phyloP scores from a whole-genome alignment of 2,113 vertebrate genomes.

The Puffinus mauretanicus region DNA sequence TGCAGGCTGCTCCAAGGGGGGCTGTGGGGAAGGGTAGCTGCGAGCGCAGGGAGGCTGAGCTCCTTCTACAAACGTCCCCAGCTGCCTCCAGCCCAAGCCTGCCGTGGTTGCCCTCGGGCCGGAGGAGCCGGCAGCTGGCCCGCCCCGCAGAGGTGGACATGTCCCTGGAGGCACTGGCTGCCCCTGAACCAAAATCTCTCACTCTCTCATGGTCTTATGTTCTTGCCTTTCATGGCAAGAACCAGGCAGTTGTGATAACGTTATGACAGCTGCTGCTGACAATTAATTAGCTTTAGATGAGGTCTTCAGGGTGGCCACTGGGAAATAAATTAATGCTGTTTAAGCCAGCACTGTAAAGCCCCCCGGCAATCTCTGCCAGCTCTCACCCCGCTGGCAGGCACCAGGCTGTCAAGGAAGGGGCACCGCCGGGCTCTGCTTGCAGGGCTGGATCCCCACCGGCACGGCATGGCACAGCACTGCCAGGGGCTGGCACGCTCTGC shows the following conservation, averaged over 20 bases:
- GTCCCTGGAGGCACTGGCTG: background rate
- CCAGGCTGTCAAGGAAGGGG: background rate
- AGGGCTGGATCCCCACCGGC: background rate
- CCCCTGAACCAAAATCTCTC: background rate
- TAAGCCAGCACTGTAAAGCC: background rate
- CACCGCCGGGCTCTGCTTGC: fast-evolving
- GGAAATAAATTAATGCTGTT: background rate
- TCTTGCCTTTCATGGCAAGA: background rate
- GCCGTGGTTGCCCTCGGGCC: fast-evolving
- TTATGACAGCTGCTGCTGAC: background rate
- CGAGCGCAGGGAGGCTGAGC: fast-evolving
- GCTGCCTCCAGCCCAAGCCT: background rate
- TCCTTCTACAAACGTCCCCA: background rate
- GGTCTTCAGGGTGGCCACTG: background rate
- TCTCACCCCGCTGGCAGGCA: background rate
- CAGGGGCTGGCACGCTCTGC: fast-evolving
- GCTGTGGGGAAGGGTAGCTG: background rate
- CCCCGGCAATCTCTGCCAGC: background rate
- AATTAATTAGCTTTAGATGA: background rate
- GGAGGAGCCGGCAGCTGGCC: background rate
- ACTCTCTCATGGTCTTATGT: background rate
- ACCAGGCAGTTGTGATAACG: background rate
- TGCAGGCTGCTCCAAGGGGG: background rate
- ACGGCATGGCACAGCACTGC: background rate
- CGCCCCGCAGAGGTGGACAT: background rate